These are phyloP conservation scores for Nebria brevicollis DNA, from an alignment of 2,888 invertebrate species.

Conservation along the genomic window DNA sequence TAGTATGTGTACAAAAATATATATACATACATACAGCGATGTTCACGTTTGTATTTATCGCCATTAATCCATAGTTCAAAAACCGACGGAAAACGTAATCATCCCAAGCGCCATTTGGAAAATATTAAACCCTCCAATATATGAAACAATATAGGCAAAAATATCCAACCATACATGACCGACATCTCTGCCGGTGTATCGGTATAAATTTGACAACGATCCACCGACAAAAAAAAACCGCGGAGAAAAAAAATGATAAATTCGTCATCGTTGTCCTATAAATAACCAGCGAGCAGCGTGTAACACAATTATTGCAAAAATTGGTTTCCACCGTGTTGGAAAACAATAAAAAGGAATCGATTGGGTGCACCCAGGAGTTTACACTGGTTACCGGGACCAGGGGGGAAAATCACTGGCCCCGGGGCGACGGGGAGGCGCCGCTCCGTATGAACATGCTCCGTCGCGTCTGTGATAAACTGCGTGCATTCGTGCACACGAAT, in stretches of 20 bases:
- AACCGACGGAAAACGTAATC: neutral
- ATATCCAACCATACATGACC: neutral
- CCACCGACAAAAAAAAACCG: neutral
- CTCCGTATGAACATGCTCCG: neutral
- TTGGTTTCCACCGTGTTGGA: constrained; percentile 42
- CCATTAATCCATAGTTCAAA: neutral
- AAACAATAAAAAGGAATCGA: constrained; percentile 43
- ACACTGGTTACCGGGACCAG: neutral
- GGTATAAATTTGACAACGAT: neutral
- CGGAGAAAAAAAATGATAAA: constrained; percentile 32
- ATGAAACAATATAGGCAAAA: neutral
- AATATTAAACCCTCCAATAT: neutral
- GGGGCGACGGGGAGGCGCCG: neutral
- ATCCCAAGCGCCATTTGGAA: neutral
- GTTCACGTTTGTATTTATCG: neutral
- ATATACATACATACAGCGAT: neutral
- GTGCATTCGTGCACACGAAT: constrained; percentile 6
- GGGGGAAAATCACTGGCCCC: neutral
- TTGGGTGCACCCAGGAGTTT: constrained; percentile 15
- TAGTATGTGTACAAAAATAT: neutral
- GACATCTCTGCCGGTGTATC: neutral
- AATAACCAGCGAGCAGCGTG: constrained; percentile 24
- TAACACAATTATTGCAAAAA: constrained; percentile 42
- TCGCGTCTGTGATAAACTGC: constrained; percentile 13
- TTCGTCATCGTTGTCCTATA: constrained; percentile 24